These are phyloP conservation scores for human DNA, from an alignment of 2,113 vertebrate species.

Conservation along the genomic window DNA sequence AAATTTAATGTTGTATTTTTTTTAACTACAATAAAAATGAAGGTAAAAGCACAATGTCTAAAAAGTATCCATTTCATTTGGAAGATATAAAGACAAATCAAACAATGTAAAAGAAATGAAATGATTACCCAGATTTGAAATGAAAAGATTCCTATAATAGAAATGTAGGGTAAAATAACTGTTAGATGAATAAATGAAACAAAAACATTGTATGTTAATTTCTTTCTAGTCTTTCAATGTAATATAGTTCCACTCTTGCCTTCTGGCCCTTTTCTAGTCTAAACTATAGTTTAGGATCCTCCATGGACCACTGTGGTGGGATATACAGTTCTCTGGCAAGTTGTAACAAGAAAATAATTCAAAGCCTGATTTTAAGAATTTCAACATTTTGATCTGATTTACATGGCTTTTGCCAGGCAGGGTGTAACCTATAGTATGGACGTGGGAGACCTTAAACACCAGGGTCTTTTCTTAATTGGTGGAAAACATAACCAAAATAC, in stretches of 20 bases:
- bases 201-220: neutral
- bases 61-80: neutral
- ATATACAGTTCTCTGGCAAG: neutral
- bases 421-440: neutral
- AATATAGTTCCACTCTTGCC: neutral
- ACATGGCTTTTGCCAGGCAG: neutral
- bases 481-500: slow-evolving; percentile 44
- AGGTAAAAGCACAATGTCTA: neutral
- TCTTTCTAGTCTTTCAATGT: neutral
- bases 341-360: neutral
- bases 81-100: neutral
- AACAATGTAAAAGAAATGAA: neutral
- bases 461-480: neutral
- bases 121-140: neutral
- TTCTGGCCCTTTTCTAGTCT: neutral
- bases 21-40: neutral
- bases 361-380: neutral
- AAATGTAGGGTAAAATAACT: neutral
- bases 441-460: neutral
- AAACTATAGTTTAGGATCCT: neutral
- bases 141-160: neutral
- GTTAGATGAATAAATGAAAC: neutral
- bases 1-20: neutral
- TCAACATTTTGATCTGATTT: neutral
- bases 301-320: neutral